These are phyloP conservation scores for Falco biarmicus DNA, from an alignment of 2,797 vertebrate species.

Conservation along the genomic window DNA sequence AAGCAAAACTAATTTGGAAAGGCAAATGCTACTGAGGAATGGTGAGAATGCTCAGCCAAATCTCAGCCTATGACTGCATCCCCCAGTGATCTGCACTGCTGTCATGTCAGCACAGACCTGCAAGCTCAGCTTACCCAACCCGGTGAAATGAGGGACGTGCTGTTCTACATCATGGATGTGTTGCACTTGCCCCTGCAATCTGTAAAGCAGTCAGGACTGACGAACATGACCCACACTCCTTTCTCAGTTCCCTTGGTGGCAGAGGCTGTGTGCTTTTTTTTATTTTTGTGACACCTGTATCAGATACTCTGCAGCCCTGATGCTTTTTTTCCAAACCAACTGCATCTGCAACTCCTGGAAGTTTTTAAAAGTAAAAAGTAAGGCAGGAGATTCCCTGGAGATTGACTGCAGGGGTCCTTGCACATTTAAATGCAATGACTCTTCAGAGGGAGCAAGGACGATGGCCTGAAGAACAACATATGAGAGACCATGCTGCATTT, in stretches of 20 bases:
- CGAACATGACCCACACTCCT: neutral
- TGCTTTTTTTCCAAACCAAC: neutral
- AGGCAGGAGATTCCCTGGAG: neutral
- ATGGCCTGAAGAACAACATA: neutral
- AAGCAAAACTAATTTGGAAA: neutral
- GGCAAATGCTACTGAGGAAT: neutral
- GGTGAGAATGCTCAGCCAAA: neutral
- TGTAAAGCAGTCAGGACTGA: neutral
- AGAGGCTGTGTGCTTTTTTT: rapidly evolving
- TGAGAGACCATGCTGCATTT: neutral
- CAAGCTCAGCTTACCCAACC: neutral
- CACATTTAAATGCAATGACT: neutral
- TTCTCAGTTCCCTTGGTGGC: neutral
- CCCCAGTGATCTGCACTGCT: neutral
- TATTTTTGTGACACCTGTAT: neutral
- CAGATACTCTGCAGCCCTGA: neutral
- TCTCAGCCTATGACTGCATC: neutral
- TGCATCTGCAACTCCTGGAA: neutral
- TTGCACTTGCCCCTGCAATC: neutral
- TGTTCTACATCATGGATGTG: neutral
- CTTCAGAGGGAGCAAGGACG: neutral
- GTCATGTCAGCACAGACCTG: neutral
- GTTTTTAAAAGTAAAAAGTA: neutral
- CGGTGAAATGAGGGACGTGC: neutral
- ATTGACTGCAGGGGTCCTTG: rapidly evolving